Conservation (phyloP, 2,797 vertebrate species). For the Mustela erminea region DNA sequence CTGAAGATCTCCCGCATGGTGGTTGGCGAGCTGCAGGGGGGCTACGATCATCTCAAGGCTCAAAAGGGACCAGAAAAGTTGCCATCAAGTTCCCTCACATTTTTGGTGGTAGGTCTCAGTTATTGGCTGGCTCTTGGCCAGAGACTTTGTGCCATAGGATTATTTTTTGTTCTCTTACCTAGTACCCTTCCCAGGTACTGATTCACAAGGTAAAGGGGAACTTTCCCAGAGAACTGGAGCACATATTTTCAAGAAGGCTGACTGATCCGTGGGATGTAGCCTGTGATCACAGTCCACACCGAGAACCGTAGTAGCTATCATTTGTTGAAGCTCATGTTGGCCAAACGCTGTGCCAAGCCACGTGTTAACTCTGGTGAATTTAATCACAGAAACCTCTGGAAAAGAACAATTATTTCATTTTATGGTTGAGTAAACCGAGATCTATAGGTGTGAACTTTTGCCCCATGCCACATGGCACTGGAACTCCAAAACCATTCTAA, state of each 20-base stretch:
- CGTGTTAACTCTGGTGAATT: fast-evolving
- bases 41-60: neutral
- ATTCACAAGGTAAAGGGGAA: neutral
- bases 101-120: neutral
- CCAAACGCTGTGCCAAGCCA: neutral
- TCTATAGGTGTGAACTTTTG: neutral
- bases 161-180: neutral
- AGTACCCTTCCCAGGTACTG: neutral
- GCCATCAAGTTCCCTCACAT: neutral
- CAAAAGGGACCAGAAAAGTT: neutral
- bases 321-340: fast-evolving
- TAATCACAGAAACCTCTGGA: neutral
- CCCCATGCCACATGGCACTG: neutral
- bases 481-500: neutral
- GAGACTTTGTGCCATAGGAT: neutral
- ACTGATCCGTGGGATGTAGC: fast-evolving
- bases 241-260: no score
- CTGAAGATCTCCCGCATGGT: neutral
- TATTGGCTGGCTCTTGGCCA: neutral
- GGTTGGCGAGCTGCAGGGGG: neutral
- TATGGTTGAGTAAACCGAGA: neutral
- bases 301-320: fast-evolving
- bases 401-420: neutral
- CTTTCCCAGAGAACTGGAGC: neutral
- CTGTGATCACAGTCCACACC: neutral